Evolutionary conservation across 2,113 vertebrate genomes (phyloP), one percentile per base, ranked within the genome.

Genomic region (Archilochus colubris): DNA sequence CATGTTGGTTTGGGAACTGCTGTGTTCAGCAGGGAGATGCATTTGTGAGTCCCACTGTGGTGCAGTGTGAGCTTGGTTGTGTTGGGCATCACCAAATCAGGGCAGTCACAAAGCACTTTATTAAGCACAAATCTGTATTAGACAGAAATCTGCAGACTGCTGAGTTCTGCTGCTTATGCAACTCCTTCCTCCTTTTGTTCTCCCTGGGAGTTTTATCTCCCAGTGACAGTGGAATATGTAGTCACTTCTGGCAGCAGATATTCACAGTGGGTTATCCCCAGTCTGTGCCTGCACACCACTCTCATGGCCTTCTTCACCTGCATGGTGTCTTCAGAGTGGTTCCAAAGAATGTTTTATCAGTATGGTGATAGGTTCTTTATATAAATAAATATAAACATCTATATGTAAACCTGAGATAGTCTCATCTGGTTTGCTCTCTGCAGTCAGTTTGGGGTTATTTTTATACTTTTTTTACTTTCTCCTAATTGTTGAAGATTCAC

Each of bases 11-110:
- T 30, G 27, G 6, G 86, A 62, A 30, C 7, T 27, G 53, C 6
- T 17, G 17, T 6, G 1, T 54, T 25, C 12, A 22, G 83, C 33
- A n/a, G 50, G 58, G 36, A 43, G 59, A 7, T 30, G 63, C 6
- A 4, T 10, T 33, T 36, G 14, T n/a, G 31, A 12, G 63, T 36
- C 74, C 59, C 20, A 1, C 14, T 12, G 68, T 22, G 82, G 33
- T 1, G 2, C 20, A 2, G 10, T 3, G 12, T 27, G n/a, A 66
- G 58, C 58, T 46, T 2, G 0, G 50, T 27, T 33, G 14, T 25
- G 17, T 15, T 23, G 50, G 54, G n/a, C 51, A 55, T 79, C 55
- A 4, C 27, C 8, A 7, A 23, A 31, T 27, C 7, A 14, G 23
- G 27, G 28, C 59, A 40, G 30, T 21, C 8, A 3, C 4, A 22